Evolutionary conservation across 1,140 invertebrate genomes (phyloP), one percentile per base, ranked within the genome.

Genomic region (Drosophila arawakana): DNA sequence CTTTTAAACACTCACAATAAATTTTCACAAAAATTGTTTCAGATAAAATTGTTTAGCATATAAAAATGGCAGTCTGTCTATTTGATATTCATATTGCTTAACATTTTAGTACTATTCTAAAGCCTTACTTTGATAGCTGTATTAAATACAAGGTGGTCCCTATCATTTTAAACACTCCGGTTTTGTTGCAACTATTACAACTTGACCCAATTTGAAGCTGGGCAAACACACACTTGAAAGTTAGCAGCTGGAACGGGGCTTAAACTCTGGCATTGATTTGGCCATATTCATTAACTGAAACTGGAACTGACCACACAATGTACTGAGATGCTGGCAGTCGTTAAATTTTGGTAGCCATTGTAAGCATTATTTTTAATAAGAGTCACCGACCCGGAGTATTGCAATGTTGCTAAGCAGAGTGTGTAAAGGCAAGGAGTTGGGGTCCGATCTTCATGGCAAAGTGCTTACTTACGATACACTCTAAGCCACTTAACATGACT

Each of bases 401-500:
- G 54, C 37, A 57, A 25, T 41, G 15, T 52, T 35, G 25, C 50
- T n/a, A 52, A 13, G 50, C 10, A 11, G 13, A 1, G 50, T 7
- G n/a, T 3, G 6, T 1, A 30, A 15, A 15, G 15, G 15, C 15
- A 15, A 15, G 44, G 11, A 15, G 25, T 21, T 25, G 47, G 18
- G 47, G 18, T 52, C 50, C 57, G 66, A 63, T 80, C 74, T 76
- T 72, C 71, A 52, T 62, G 71, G 66, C 73, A 62, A 84, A 88
- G 84, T 81, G 76, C 84, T 88, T 89, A 89, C 80, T 89, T 80
- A 78, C 80, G 68, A 88, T 83, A 89, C 84, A 80, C 80, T 83
- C 77, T 73, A 88, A 89, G 84, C 84, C 84, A 88, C 84, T 88
- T 88, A 88, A 88, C 80, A 86, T 88, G 84, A 88, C 80, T 88